Evolutionary conservation across 2,888 invertebrate species (phyloP), one percentile per base, ranked within the genome.

Genomic region (Tipula lateralis): DNA sequence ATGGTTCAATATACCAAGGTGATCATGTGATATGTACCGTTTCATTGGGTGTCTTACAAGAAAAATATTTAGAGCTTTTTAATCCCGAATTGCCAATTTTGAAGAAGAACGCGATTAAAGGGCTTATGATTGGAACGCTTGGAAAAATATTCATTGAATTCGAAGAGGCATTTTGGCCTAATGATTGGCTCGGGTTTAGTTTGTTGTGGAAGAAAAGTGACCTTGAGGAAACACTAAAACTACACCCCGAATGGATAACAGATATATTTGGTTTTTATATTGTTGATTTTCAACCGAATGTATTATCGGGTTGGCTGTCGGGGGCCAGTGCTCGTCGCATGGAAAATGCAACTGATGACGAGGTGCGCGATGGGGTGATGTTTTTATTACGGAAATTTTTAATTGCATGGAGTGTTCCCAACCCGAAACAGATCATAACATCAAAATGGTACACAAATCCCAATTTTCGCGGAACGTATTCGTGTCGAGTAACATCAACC

Each of bases 241-340:
- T 81, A 87, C 88, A 85, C 84, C 89, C 30, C 13, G 34, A 83
- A 19, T 30, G 32, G 83, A 30, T 83, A 9, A 88, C 84, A 88
- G 88, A 30, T 94, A 94, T 95, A 12, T 93, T 93, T 87, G 93
- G 93, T 85, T 94, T 95, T 88, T 93, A 93, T 87, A 91, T 92
- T 6, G 92, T 94, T 5, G 92, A 92, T 86, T 91, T 92, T 87
- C 92, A 94, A 87, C 92, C 93, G 0, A 91, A 91, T 36, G 90
- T 94, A n/a, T 88, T 96, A 34, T 91, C 93, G 85, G 94, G 92
- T 0, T 95, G 95, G 95, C 90, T 94, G n/a, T 91, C 92, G 83
- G 95, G 95, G 1, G 89, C 91, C 82, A 92, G 92, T 87, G 93
- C 94, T 0, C 90, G 91, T 85, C 89, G 92, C 84, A 92, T 94